Conservation (phyloP, 2,888 invertebrate genomes). For the Andrena trimmerana region DNA sequence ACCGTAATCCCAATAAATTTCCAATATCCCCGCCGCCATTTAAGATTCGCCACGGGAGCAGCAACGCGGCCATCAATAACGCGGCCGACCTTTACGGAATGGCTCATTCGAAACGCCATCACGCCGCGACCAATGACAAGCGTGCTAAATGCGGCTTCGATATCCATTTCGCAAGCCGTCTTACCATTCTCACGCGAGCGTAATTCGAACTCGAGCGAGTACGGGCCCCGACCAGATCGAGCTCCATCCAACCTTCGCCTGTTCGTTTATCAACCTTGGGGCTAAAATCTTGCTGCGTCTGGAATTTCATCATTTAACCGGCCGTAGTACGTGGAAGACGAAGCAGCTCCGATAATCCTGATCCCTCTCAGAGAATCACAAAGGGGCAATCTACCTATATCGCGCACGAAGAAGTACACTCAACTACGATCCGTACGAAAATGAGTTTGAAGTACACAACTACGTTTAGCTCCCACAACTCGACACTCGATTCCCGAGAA, state of each 20-base stretch:
- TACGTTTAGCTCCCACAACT: background rate
- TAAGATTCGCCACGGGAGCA: slow-evolving; percentile 57
- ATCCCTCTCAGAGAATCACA: too few relatives aligned
- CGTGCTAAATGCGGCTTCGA: slow-evolving; percentile 57
- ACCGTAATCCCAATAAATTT: slow-evolving; percentile 44
- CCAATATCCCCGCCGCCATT: slow-evolving; percentile 45
- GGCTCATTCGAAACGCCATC: slow-evolving; percentile 52
- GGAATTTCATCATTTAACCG: background rate
- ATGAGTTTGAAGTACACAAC: background rate
- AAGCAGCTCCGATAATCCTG: too few relatives aligned
- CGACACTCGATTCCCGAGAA: background rate
- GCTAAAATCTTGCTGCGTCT: background rate
- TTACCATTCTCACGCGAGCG: slow-evolving; percentile 34
- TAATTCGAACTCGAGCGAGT: slow-evolving; percentile 48
- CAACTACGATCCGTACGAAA: background rate
- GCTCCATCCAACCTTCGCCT: background rate
- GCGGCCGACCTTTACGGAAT: slow-evolving; percentile 39
- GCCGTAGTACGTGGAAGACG: too few relatives aligned
- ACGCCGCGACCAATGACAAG: slow-evolving; percentile 39
- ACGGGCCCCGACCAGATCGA: background rate
- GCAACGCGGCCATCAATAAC: slow-evolving; percentile 49
- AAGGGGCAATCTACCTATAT: too few relatives aligned
- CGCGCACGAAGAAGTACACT: too few relatives aligned
- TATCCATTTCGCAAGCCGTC: slow-evolving; percentile 53
- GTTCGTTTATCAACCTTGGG: background rate